Evolutionary conservation across 2,888 invertebrate species (phyloP).

Genomic region (Amphipyra tragopoginis): DNA sequence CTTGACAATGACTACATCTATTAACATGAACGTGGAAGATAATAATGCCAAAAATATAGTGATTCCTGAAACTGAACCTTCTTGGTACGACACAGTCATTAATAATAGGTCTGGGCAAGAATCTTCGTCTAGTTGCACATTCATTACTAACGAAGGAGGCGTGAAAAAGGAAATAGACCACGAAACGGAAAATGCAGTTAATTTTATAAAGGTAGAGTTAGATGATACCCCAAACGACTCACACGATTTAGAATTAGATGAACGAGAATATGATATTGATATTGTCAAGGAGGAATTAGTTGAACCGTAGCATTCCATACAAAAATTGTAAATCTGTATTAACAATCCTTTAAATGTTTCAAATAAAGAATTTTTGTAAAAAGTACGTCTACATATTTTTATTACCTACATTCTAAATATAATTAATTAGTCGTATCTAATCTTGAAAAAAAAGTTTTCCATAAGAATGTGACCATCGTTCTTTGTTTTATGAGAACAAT

Average conservation of each 20-base stretch:
- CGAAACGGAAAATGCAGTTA: conserved; percentile 34
- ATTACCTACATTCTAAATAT: no score
- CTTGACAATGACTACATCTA: conserved; percentile 12
- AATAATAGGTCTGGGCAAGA: conserved; percentile 6
- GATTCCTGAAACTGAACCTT: conserved; percentile 40
- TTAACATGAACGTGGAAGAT: conserved; percentile 1
- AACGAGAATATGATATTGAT: background rate
- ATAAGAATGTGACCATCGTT: no score
- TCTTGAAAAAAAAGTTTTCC: no score
- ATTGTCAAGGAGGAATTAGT: conserved; percentile 17
- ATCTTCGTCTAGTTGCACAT: conserved; percentile 10
- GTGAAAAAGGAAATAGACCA: conserved; percentile 11
- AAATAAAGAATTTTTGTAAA: no score
- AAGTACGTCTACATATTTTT: no score
- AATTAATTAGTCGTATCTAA: no score
- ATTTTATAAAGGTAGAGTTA: conserved; percentile 35
- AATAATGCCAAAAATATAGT: background rate
- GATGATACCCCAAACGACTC: background rate
- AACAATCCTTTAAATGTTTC: no score
- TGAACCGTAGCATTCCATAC: background rate
- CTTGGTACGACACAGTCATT: conserved; percentile 29
- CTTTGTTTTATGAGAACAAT: no score
- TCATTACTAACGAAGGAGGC: background rate
- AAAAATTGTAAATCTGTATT: no score
- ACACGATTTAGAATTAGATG: conserved; percentile 7